Conservation (phyloP, 2,888 invertebrate genomes). For the Baronia brevicornis region DNA sequence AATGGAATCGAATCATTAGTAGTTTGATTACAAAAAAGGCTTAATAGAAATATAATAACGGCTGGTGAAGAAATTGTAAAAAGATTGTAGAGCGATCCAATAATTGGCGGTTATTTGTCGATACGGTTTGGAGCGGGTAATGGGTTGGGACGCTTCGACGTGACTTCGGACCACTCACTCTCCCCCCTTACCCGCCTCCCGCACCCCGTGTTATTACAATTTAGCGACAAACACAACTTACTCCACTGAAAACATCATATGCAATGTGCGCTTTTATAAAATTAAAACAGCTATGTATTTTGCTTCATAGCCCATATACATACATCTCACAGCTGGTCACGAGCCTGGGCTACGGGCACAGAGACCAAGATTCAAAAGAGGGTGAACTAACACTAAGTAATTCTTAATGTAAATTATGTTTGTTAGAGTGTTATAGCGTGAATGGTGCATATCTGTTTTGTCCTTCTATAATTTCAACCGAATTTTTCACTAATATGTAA, state of each 20-base stretch:
- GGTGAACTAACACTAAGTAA: too few species aligned
- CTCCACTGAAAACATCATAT: conserved; percentile 19
- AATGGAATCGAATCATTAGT: conserved; percentile 77
- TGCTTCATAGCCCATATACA: too few species aligned
- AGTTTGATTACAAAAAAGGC: conserved; percentile 76
- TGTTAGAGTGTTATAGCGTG: too few species aligned
- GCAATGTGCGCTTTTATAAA: conserved; percentile 9
- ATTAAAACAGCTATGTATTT: conserved; percentile 11
- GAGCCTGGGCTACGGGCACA: too few species aligned
- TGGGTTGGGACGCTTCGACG: conserved; percentile 67
- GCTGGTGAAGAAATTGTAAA: conserved; percentile 74
- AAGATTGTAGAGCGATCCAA: conserved; percentile 75
- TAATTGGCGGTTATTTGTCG: conserved; percentile 75
- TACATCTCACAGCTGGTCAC: too few species aligned
- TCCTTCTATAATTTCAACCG: too few species aligned
- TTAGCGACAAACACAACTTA: conserved; percentile 51
- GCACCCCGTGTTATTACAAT: conserved; percentile 38
- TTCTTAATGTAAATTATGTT: too few species aligned
- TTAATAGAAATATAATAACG: conserved; percentile 77
- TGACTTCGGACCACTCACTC: conserved; percentile 52
- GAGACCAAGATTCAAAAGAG: too few species aligned
- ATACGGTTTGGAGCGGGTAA: conserved; percentile 74
- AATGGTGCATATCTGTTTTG: too few species aligned
- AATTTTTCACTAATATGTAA: too few species aligned
- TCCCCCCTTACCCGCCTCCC: conserved; percentile 24